Conservation (phyloP, 2,888 invertebrate species). For the Platycnemis pennipes region DNA sequence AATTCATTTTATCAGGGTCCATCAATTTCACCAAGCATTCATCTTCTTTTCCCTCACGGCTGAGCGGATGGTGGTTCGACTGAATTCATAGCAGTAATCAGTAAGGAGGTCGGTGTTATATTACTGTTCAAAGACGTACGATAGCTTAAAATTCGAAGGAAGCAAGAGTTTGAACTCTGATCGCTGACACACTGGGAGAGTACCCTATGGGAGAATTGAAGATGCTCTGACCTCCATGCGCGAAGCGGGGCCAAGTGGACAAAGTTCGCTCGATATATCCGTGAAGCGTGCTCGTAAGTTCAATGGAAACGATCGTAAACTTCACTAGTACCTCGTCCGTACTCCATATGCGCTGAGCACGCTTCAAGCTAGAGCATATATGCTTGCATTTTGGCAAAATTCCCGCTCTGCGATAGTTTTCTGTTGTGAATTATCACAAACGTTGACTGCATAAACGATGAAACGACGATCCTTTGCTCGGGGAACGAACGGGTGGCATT, state of each 20-base stretch:
- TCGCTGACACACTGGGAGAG: neutral
- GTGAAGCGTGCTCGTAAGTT: neutral
- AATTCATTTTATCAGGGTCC: too few relatives aligned
- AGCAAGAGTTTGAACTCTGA: neutral
- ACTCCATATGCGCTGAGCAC: neutral
- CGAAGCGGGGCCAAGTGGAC: neutral
- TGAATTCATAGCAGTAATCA: neutral
- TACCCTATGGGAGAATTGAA: neutral
- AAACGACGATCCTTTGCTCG: neutral
- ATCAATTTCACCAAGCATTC: too few relatives aligned
- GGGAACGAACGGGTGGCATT: too few relatives aligned
- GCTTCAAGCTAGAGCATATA: neutral
- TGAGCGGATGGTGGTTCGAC: too few relatives aligned
- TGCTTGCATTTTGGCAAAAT: neutral
- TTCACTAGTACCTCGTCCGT: neutral
- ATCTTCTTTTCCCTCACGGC: too few relatives aligned
- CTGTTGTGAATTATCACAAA: neutral
- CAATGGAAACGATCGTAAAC: neutral
- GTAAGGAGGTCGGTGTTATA: neutral
- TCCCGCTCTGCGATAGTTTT: neutral
- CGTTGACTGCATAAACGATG: neutral
- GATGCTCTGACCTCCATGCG: neutral
- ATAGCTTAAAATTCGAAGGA: neutral
- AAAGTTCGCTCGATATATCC: slow-evolving; percentile 11
- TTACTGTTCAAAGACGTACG: neutral